Evolutionary conservation across 2,113 vertebrate species (phyloP).

Genomic region (Neolamprologus hecqui): DNA sequence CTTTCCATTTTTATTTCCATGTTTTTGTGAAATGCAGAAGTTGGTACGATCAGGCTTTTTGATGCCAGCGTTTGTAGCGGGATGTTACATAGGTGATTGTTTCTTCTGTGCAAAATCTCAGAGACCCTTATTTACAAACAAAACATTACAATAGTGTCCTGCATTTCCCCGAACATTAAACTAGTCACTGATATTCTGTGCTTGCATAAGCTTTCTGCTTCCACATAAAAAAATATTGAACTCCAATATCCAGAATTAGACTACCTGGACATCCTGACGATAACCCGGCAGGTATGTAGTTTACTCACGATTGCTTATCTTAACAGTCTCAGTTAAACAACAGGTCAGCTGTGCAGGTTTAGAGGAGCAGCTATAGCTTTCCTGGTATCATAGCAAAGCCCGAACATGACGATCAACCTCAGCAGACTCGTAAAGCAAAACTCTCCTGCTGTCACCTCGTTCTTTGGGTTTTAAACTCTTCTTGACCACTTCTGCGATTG

Average conservation of each 20-base stretch:
- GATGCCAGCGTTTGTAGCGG: background rate
- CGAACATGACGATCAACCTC: background rate
- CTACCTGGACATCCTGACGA: background rate
- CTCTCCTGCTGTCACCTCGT: background rate
- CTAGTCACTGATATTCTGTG: background rate
- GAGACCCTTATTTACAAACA: background rate
- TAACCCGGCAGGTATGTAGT: background rate
- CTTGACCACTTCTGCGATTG: slow-evolving; percentile 86
- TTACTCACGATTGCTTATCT: background rate
- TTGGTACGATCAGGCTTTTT: background rate
- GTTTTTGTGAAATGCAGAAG: background rate
- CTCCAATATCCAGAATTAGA: background rate
- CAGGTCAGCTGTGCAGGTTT: background rate
- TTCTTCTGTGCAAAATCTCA: background rate
- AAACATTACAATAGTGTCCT: background rate
- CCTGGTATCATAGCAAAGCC: background rate
- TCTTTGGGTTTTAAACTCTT: slow-evolving; percentile 78
- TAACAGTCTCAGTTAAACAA: background rate
- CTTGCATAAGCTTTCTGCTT: background rate
- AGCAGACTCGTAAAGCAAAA: background rate
- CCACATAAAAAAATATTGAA: background rate
- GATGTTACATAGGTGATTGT: accelerated
- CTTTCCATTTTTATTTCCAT: background rate
- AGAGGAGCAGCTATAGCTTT: background rate
- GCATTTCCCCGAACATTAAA: accelerated